Percentiles rank a stretch among this genome's conserved stretches.
Evolutionary conservation across 2,888 invertebrate genomes (phyloP).

Genomic region (Andricus curvator): DNA sequence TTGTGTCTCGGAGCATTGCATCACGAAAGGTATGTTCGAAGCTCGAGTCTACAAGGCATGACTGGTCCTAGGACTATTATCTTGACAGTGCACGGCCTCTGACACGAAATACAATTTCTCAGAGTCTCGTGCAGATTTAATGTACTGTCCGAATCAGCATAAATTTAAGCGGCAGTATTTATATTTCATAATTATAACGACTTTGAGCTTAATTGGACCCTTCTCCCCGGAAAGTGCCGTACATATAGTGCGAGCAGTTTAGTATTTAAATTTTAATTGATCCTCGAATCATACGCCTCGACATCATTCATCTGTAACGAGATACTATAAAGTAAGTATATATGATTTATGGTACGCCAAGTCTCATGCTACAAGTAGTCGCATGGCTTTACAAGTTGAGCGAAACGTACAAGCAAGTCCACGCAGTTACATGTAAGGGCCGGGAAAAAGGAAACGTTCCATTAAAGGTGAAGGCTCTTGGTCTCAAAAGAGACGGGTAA

Average conservation of each 20-base stretch:
- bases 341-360: slow-evolving; percentile 31
- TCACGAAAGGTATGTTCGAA: slow-evolving; percentile 20
- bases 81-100: slow-evolving; percentile 30
- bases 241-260: slow-evolving; percentile 2
- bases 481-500: too few relatives aligned
- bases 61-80: slow-evolving; percentile 35
- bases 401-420: not conserved
- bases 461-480: slow-evolving; percentile 39
- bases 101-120: slow-evolving; percentile 35
- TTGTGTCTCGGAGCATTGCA: slow-evolving; percentile 28
- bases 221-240: slow-evolving; percentile 12
- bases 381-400: slow-evolving; percentile 9
- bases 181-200: slow-evolving; percentile 36
- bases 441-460: slow-evolving; percentile 42
- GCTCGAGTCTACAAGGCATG: slow-evolving; percentile 24
- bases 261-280: slow-evolving; percentile 40
- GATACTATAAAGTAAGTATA: slow-evolving; percentile 20
- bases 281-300: slow-evolving; percentile 20
- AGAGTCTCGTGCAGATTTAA: slow-evolving; percentile 31
- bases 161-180: slow-evolving; percentile 29
- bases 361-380: not conserved
- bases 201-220: slow-evolving; percentile 32
- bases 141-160: slow-evolving; percentile 29
- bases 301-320: slow-evolving; percentile 36
- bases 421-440: slow-evolving; percentile 25